Conservation (phyloP, 2,113 vertebrate genomes). For the Nannospalax galili region DNA sequence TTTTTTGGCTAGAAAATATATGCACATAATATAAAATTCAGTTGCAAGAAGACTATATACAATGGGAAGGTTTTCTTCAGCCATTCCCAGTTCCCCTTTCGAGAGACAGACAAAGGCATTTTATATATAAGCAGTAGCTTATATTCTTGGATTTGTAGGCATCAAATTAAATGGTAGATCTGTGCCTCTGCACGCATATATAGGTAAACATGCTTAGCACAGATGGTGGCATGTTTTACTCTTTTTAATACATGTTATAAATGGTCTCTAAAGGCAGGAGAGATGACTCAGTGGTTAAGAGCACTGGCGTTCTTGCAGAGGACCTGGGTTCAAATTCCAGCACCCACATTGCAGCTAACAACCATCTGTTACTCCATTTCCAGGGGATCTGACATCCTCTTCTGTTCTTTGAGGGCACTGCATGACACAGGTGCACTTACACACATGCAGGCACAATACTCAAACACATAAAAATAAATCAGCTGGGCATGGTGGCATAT, state of each 20-base stretch:
- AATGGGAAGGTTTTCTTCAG: conserved; percentile 1
- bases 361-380: too few relatives aligned
- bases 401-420: too few relatives aligned
- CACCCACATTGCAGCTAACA: too few relatives aligned
- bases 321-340: too few relatives aligned
- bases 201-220: neutral
- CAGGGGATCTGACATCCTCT: too few relatives aligned
- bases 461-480: too few relatives aligned
- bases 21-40: conserved; percentile 28
- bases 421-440: too few relatives aligned
- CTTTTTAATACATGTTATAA: neutral
- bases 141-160: neutral
- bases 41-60: neutral
- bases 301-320: too few relatives aligned
- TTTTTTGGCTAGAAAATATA: conserved; percentile 38
- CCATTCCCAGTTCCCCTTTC: neutral
- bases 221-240: neutral
- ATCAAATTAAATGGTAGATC: neutral
- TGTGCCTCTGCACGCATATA: neutral
- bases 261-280: conserved; percentile 29
- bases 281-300: too few relatives aligned
- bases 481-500: too few relatives aligned
- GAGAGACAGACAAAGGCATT: neutral
- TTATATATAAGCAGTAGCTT: neutral
- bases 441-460: too few relatives aligned